These are phyloP conservation scores for Zaprionus lineosus DNA, from an alignment of 2,888 invertebrate genomes.

Conservation along the genomic window DNA sequence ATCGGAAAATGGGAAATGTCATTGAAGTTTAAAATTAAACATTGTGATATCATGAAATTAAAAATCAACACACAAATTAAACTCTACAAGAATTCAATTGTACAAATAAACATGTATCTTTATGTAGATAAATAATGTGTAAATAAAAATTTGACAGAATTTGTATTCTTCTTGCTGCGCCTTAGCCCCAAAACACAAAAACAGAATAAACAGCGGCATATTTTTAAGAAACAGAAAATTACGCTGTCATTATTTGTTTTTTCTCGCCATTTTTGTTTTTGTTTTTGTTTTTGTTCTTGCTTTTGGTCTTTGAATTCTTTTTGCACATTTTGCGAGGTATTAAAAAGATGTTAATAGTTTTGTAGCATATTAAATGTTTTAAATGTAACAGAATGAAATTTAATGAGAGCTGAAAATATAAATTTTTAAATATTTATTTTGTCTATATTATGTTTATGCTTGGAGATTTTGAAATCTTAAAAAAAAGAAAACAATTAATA, in stretches of 20 bases:
- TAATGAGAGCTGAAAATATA: too few species aligned
- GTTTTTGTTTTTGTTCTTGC: too few species aligned
- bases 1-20: conserved; percentile 31
- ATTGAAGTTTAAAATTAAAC: conserved; percentile 33
- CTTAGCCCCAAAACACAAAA: conserved; percentile 2
- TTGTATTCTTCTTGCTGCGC: conserved; percentile 25
- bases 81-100: conserved; percentile 9
- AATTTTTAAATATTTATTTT: too few species aligned
- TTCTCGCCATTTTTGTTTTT: neutral
- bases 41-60: too few species aligned
- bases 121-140: conserved; percentile 6
- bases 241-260: conserved; percentile 24
- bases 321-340: too few species aligned
- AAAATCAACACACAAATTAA: neutral
- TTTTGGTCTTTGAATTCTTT: too few species aligned
- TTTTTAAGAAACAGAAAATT: conserved; percentile 22
- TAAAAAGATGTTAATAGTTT: too few species aligned
- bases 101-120: conserved; percentile 2
- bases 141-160: conserved; percentile 34
- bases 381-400: too few species aligned
- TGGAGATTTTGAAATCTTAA: too few species aligned
- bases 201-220: conserved; percentile 14
- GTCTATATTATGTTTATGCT: too few species aligned
- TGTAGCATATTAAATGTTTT: too few species aligned
- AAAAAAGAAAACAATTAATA: too few species aligned